Percentiles rank a stretch among this genome's conserved stretches.
Conservation (phyloP, 1,140 invertebrate genomes). For the Cotesia glomerata region DNA sequence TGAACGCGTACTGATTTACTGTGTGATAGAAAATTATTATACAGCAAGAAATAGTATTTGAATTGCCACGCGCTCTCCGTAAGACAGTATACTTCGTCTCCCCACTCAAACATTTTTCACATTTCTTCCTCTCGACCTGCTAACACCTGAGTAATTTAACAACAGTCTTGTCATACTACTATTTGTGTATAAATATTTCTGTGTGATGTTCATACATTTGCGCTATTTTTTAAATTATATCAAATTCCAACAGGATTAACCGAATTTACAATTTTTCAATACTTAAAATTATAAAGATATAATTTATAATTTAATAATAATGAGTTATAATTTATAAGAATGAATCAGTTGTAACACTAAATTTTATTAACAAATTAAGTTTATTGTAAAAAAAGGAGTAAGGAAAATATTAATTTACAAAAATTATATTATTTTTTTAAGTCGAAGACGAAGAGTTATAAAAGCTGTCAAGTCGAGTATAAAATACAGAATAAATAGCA, state of each 20-base stretch:
- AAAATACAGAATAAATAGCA: conserved; percentile 69
- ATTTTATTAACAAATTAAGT: too few species aligned
- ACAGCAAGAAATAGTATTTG: background rate
- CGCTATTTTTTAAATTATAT: too few species aligned
- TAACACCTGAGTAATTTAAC: background rate
- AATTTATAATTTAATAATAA: too few species aligned
- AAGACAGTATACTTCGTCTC: background rate
- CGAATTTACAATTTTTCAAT: too few species aligned
- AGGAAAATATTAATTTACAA: too few species aligned
- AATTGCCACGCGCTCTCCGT: conserved; percentile 6
- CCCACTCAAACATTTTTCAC: background rate
- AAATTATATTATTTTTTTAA: conserved; percentile 57
- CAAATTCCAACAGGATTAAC: too few species aligned
- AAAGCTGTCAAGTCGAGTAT: conserved; percentile 72
- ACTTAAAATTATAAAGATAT: too few species aligned
- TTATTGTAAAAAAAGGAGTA: too few species aligned
- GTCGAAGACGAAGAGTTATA: conserved; percentile 69
- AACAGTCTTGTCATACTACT: background rate
- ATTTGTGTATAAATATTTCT: too few species aligned
- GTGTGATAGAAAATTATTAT: background rate
- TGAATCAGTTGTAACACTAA: too few species aligned
- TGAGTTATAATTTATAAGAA: too few species aligned
- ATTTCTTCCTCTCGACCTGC: background rate
- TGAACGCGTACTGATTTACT: conserved; percentile 7
- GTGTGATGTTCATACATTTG: too few species aligned